phyloP scores from a whole-genome alignment of 2,797 vertebrate species.

The Malacoraja senta region DNA sequence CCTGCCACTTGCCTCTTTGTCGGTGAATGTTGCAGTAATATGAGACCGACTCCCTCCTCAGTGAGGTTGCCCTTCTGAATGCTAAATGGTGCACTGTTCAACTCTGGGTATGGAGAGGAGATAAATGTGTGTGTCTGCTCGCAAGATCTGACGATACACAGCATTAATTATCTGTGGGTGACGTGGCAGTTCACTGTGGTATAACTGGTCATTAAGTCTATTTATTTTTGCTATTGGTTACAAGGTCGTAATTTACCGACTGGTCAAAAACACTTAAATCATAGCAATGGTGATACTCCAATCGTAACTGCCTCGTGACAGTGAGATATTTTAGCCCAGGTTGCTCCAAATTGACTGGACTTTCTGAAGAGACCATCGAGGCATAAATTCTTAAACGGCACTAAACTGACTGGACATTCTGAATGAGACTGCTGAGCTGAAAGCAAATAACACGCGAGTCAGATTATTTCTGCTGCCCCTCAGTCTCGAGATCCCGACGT shows the following conservation, averaged over 20 bases:
- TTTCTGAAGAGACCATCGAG: background rate
- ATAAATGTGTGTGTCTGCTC: background rate
- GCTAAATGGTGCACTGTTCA: background rate
- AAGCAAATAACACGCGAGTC: background rate
- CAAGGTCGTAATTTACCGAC: background rate
- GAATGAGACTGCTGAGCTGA: background rate
- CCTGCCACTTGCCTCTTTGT: background rate
- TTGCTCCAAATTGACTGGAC: constrained; percentile 9
- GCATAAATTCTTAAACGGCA: background rate
- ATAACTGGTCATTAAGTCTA: background rate
- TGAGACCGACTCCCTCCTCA: background rate
- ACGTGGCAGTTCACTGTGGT: background rate
- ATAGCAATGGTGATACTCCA: background rate
- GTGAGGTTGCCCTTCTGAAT: background rate
- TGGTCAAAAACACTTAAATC: background rate
- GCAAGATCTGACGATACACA: too few species aligned
- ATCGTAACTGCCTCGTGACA: too few species aligned
- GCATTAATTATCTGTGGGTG: background rate
- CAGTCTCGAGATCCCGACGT: background rate
- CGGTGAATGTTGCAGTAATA: background rate
- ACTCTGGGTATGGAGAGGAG: background rate
- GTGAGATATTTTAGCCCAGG: background rate
- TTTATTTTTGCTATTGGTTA: background rate
- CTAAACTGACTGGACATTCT: background rate
- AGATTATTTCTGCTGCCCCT: background rate